Evolutionary conservation across 2,113 vertebrate species (phyloP), one percentile per base, ranked within the genome.

Genomic region (Halcyon malimbica): DNA sequence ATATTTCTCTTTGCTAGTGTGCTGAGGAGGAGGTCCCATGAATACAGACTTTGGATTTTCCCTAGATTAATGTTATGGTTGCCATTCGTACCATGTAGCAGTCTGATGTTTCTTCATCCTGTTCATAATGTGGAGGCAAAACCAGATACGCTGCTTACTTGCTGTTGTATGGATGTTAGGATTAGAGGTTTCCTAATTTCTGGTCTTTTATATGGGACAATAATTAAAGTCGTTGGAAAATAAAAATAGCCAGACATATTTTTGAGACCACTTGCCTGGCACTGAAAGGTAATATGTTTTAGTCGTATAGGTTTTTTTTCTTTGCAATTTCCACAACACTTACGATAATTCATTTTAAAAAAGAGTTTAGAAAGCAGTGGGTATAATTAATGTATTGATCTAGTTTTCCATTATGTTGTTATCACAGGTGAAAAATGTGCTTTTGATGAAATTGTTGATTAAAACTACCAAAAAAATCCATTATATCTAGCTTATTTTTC

Each of bases 381-480:
- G 71, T 96, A 96, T 98, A 98, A 98, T 97, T 98, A 97, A 96
- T 93, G 93, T 97, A 98, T 98, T 87, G 95, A 98, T 98, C 96
- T 92, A 83, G 80, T 89, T 97, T 97, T 96, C 95, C 96, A 98
- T 98, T 98, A 97, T 97, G 91, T 96, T 97, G 91, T 96, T 98
- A 97, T 97, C 93, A 96, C 92, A 97, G 84, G 86, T 96, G 96
- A 97, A 98, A 97, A 97, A 97, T 97, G 93, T 91, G 96, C 91
- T 97, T 96, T 98, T 97, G 93, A 96, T 97, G 85, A 96, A 97
- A 97, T 94, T 96, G 96, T 97, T 98, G 97, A 98, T 98, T 97
- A 97, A 97, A 98, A 92, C 92, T 96, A 96, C 86, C 48, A 85
- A 96, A 96, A 95, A 95, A 94, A 97, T 95, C 96, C 96, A 95